A percentile compares a stretch with the other conserved stretches of the same genome.
Conservation (phyloP, 2,797 vertebrate genomes). For the Gambusia yucatana region DNA sequence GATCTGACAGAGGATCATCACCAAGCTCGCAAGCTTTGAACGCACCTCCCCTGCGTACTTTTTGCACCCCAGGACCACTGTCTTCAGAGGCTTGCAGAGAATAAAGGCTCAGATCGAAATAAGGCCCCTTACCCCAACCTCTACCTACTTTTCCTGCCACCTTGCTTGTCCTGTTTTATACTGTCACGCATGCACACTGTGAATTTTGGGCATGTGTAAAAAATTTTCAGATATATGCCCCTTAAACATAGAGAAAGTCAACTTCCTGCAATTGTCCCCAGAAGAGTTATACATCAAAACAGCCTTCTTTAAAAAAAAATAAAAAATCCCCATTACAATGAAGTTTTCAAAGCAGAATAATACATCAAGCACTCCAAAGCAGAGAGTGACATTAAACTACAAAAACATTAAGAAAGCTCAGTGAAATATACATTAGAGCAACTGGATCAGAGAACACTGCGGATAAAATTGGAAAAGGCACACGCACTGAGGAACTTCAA, state of each 20-base stretch:
- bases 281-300: conserved; percentile 65
- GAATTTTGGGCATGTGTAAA: conserved; percentile 52
- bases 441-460: conserved; percentile 64
- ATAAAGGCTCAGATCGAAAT: conserved; percentile 78
- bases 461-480: conserved; percentile 46
- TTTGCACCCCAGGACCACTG: conserved; percentile 76
- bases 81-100: conserved; percentile 77
- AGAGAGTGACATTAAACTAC: conserved; percentile 65
- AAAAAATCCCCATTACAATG: conserved; percentile 62
- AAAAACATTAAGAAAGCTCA: conserved; percentile 73
- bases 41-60: conserved; percentile 72
- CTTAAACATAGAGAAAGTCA: conserved; percentile 37
- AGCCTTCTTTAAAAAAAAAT: conserved; percentile 2
- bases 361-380: conserved; percentile 76
- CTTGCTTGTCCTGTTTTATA: conserved; percentile 52
- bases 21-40: conserved; percentile 75
- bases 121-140: conserved; percentile 37
- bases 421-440: conserved; percentile 81
- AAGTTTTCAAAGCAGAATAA: conserved; percentile 79
- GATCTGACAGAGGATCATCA: conserved; percentile 75
- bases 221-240: conserved; percentile 26
- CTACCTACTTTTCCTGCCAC: conserved; percentile 17
- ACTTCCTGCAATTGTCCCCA: conserved; percentile 49
- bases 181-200: conserved; percentile 34
- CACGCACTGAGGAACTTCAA: conserved; percentile 44